These are phyloP conservation scores for Cydia splendana DNA, from an alignment of 1,140 invertebrate species.

Conservation along the genomic window DNA sequence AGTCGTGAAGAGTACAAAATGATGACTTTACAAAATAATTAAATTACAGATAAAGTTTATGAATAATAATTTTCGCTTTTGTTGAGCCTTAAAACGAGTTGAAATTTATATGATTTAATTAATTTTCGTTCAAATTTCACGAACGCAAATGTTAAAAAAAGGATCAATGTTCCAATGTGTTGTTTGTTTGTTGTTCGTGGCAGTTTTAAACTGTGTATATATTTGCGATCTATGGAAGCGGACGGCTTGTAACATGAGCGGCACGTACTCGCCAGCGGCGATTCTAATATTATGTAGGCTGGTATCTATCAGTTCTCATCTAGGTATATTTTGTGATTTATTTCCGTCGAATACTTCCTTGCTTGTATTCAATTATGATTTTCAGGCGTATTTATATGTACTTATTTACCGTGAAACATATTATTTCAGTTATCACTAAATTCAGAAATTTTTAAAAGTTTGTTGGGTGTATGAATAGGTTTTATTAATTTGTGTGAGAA, in stretches of 20 bases:
- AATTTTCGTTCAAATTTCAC: not conserved
- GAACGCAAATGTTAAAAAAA: not conserved
- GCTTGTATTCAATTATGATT: not conserved
- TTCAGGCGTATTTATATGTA: not conserved
- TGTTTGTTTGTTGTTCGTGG: not conserved
- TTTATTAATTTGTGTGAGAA: too few species aligned
- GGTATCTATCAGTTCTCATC: not conserved
- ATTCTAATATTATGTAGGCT: not conserved
- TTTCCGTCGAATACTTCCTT: not conserved
- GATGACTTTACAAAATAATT: too few species aligned
- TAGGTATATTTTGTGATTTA: not conserved
- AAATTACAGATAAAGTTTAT: not conserved
- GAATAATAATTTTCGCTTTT: not conserved
- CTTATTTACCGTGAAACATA: too few species aligned
- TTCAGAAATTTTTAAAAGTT: too few species aligned
- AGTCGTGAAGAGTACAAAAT: too few species aligned
- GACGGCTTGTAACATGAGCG: not conserved
- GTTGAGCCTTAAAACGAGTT: not conserved
- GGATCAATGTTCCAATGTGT: not conserved
- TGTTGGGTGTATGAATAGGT: too few species aligned
- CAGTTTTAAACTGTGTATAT: constrained; percentile 1
- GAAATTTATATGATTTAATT: not conserved
- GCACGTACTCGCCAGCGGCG: not conserved
- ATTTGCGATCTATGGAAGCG: not conserved
- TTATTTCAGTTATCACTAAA: too few species aligned